Conservation (phyloP, 2,113 vertebrate species). For the Porphyrio hochstetteri region DNA sequence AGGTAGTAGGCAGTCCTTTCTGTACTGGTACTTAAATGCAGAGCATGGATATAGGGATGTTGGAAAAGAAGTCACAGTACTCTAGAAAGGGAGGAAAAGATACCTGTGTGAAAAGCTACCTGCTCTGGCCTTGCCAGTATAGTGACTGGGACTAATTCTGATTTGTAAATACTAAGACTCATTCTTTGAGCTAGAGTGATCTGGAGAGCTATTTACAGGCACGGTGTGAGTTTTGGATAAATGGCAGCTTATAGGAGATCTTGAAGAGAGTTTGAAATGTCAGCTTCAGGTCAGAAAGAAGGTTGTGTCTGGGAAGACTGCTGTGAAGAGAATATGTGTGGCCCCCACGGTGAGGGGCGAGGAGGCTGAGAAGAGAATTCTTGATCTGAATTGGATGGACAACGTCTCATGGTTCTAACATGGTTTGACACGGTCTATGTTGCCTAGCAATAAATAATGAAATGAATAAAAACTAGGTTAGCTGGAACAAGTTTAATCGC, state of each 20-base stretch:
- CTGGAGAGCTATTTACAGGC: not conserved
- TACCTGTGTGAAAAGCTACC: not conserved
- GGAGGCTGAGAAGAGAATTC: not conserved
- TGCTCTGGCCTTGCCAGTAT: not conserved
- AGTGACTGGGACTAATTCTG: not conserved
- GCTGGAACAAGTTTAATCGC: slow-evolving; percentile 66
- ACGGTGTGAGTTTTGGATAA: not conserved
- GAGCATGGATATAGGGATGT: not conserved
- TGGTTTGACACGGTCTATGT: slow-evolving; percentile 60
- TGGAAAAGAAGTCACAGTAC: not conserved
- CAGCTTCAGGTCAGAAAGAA: not conserved
- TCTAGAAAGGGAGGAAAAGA: not conserved
- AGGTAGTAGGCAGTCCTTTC: not conserved
- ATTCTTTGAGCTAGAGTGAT: not conserved
- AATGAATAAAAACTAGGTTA: slow-evolving; percentile 67
- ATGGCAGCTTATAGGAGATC: not conserved
- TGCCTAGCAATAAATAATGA: slow-evolving; percentile 68
- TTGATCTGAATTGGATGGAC: slow-evolving; percentile 29
- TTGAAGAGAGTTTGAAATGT: not conserved
- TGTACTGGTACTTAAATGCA: not conserved
- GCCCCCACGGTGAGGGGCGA: not conserved
- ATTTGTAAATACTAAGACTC: not conserved
- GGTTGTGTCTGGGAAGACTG: not conserved
- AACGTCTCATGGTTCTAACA: slow-evolving; percentile 33
- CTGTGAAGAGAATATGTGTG: not conserved